Conservation (phyloP, 2,797 vertebrate species). For the Aulostomus chinensis region DNA sequence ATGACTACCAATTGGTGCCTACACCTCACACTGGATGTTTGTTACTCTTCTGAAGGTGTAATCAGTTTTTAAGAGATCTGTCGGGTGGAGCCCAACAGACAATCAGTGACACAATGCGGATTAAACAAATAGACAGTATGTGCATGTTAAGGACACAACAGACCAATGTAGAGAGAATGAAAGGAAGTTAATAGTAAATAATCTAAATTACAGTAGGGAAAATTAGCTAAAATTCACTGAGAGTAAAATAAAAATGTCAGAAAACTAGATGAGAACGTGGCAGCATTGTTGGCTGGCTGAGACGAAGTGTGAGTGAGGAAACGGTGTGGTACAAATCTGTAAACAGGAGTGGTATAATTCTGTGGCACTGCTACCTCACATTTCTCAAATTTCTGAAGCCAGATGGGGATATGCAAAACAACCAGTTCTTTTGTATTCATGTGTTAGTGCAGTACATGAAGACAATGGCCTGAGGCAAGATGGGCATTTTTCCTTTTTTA, state of each 20-base stretch:
- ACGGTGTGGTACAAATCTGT: conserved; percentile 4
- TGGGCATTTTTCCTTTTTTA: conserved; percentile 13
- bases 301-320: too few relatives aligned
- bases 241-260: conserved; percentile 16
- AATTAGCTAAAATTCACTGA: conserved; percentile 7
- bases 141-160: conserved; percentile 21
- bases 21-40: too few relatives aligned
- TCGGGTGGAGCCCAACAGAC: conserved; percentile 40
- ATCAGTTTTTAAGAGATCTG: conserved; percentile 55
- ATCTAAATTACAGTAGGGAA: not conserved
- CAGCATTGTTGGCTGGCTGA: not conserved
- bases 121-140: conserved; percentile 49
- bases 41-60: conserved; percentile 35
- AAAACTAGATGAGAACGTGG: conserved; percentile 3
- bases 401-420: too few relatives aligned
- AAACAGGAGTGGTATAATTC: conserved; percentile 11
- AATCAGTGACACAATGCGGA: conserved; percentile 49
- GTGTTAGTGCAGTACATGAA: conserved; percentile 4
- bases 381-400: conserved; percentile 19
- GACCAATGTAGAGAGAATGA: conserved; percentile 12
- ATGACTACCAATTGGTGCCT: too few relatives aligned
- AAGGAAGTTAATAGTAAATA: not conserved
- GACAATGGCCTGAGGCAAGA: conserved; percentile 24
- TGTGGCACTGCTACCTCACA: conserved; percentile 4
- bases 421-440: conserved; percentile 14